Conservation (phyloP, 2,888 invertebrate species). For the Drosophila borealis region DNA sequence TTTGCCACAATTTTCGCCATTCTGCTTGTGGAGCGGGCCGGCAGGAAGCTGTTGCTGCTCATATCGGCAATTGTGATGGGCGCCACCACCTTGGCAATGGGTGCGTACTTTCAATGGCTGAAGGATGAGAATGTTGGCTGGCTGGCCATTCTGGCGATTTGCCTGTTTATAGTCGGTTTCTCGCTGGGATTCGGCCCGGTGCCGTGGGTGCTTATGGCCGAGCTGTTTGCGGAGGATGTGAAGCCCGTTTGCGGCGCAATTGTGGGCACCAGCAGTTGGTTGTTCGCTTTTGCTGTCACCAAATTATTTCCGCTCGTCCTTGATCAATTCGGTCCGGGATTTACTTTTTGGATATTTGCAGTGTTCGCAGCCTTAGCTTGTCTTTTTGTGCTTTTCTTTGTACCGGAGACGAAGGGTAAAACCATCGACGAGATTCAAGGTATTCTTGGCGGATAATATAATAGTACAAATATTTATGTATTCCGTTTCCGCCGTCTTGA, state of each 20-base stretch:
- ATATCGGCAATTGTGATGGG: conserved; percentile 89
- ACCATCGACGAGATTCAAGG: conserved; percentile 75
- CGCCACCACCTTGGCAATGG: conserved; percentile 88
- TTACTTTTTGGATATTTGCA: conserved; percentile 90
- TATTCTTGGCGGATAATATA: conserved; percentile 5
- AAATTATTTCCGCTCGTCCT: conserved; percentile 88
- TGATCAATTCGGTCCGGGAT: conserved; percentile 86
- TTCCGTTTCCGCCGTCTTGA: no score
- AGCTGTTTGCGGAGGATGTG: conserved; percentile 91
- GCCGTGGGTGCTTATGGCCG: conserved; percentile 90
- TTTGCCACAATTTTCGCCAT: conserved; percentile 88
- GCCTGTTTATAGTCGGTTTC: conserved; percentile 91
- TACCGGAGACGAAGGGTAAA: conserved; percentile 85
- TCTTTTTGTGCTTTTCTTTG: conserved; percentile 88
- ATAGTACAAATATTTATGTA: no score
- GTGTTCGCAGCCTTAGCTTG: conserved; percentile 87
- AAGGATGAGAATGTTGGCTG: conserved; percentile 86
- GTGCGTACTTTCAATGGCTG: conserved; percentile 87
- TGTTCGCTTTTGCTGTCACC: conserved; percentile 91
- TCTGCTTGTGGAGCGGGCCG: conserved; percentile 90
- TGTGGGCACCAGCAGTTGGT: conserved; percentile 92
- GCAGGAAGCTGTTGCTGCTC: conserved; percentile 90
- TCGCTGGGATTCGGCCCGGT: conserved; percentile 93
- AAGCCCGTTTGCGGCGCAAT: conserved; percentile 91
- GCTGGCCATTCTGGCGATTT: conserved; percentile 90